Percentiles rank a stretch among this genome's conserved stretches.
Evolutionary conservation across 1,140 invertebrate species (phyloP).

Genomic region (Oedothorax gibbosus): DNA sequence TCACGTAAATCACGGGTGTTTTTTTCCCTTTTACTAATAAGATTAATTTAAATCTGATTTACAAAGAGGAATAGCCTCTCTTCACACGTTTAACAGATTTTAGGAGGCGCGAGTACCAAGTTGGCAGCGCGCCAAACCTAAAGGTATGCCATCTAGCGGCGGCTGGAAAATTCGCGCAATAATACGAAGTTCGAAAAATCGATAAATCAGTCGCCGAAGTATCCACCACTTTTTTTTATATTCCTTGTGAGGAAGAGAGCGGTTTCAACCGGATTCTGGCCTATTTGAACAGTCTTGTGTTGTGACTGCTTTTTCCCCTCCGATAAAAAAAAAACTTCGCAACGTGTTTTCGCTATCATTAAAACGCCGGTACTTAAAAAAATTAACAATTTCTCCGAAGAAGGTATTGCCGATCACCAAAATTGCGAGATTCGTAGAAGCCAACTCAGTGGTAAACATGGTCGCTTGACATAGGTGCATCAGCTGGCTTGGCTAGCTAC

Average conservation of each 20-base stretch:
- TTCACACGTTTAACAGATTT: background rate
- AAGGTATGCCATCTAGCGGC: slow-evolving; percentile 47
- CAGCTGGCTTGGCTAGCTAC: slow-evolving; percentile 58
- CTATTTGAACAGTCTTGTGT: slow-evolving; percentile 3
- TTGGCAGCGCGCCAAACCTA: slow-evolving; percentile 42
- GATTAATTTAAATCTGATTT: too few relatives aligned
- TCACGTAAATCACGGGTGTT: too few relatives aligned
- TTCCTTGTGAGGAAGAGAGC: background rate
- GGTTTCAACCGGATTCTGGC: slow-evolving; percentile 49
- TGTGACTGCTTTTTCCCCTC: slow-evolving; percentile 12
- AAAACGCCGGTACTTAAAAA: background rate
- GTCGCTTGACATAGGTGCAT: slow-evolving; percentile 54
- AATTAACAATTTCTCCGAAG: background rate
- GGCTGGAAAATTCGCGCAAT: slow-evolving; percentile 40
- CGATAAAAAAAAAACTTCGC: background rate
- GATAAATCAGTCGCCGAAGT: slow-evolving; percentile 56
- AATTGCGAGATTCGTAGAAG: slow-evolving; percentile 38
- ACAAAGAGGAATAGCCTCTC: too few relatives aligned
- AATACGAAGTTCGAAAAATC: slow-evolving; percentile 60
- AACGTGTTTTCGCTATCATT: slow-evolving; percentile 29
- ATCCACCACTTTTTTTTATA: background rate
- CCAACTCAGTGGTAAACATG: background rate
- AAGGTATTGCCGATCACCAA: slow-evolving; percentile 3
- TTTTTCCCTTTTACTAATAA: too few relatives aligned
- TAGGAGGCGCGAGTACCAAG: background rate